Evolutionary conservation across 53 echinoderm and acorn worm species (phyloP), one percentile per base, ranked within the genome.

Genomic region (Paracentrotus lividus): DNA sequence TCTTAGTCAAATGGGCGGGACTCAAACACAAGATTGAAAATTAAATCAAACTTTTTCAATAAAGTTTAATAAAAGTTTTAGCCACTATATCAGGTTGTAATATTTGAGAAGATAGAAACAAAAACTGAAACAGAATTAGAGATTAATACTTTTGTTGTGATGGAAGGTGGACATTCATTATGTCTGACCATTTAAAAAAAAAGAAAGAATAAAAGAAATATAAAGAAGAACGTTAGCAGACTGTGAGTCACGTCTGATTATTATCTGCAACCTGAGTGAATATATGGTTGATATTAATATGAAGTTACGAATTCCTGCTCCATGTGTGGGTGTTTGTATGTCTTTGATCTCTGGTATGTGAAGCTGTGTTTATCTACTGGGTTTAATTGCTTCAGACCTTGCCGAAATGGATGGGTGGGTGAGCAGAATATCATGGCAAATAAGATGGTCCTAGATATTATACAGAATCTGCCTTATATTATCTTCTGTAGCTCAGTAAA

Each of bases 281-380:
- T 54, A 86, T n/a, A n/a, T 18, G 23, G 33, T 20, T 86, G 86
- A 86, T 86, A 86, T 56, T 14, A 86, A 88, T 61, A 88, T 61
- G 60, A 61, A 29, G 56, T 54, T 54, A 56, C 26, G 53, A 85
- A 88, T 53, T 88, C 88, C 88, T 88, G 8, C 54, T 23, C 52
- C 33, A 56, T 88, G 88, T 88, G 88, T 53, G 88, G 88, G 88
- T 88, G 57, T 88, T 53, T 88, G 57, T 88, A 55, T 88, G 88
- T 88, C 54, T 56, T 88, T 51, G 33, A 88, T 57, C 85, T 85
- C 4, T 49, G 85, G 85, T 85, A 85, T 85, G 85, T 85, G 85
- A 49, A 47, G 18, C 85, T 26, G 27, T 85, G 85, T 85, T 85
- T 47, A 85, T 51, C 85, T 31, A 85, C 72, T 40, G 40, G 72